phyloP scores from a whole-genome alignment of 1,140 invertebrate genomes.

The Pollicipes pollicipes region DNA sequence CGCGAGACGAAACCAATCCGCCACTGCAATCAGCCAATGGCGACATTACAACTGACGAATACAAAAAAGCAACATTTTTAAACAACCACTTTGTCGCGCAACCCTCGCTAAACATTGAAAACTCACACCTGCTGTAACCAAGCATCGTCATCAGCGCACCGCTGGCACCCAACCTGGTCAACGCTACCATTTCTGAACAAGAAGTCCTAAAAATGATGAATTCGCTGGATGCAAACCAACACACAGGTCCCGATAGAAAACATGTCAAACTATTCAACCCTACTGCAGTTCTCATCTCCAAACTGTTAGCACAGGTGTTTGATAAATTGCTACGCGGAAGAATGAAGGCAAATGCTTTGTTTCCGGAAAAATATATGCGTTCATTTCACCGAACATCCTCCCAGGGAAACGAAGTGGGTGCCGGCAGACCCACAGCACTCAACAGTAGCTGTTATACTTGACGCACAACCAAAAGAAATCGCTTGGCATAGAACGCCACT shows the following conservation, averaged over 20 bases:
- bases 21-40: neutral
- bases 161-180: no score
- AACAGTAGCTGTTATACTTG: neutral
- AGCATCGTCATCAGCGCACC: neutral
- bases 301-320: neutral
- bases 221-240: neutral
- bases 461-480: constrained; percentile 3
- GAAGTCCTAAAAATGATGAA: neutral
- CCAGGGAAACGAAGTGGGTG: neutral
- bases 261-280: neutral
- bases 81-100: neutral
- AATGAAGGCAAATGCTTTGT: neutral
- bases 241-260: neutral
- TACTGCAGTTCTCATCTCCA: neutral
- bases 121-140: neutral
- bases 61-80: neutral
- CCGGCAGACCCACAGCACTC: neutral
- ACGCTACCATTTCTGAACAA: neutral
- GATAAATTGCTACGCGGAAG: neutral
- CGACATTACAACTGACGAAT: neutral
- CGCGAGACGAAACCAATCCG: neutral
- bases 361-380: neutral
- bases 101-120: neutral
- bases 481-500: neutral
- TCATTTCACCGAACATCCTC: neutral